phyloP scores from a whole-genome alignment of 37 sponge, comb jelly and placozoan species.

The Halichondria panicea region DNA sequence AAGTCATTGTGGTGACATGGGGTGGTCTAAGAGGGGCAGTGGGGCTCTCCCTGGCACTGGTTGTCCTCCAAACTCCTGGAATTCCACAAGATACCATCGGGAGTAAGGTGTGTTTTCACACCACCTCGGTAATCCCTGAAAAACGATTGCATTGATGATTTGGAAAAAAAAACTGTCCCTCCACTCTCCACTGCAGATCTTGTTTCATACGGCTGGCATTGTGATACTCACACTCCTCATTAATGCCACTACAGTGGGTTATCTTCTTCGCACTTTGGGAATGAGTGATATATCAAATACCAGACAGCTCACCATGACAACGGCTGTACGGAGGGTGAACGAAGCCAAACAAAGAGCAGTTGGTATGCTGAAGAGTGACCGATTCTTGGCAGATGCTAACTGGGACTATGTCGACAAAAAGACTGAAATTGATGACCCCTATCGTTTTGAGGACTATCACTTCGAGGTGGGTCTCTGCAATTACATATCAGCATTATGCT shows the following conservation, averaged over 20 bases:
- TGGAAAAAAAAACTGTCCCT: too few species aligned
- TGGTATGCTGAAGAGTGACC: constrained; percentile 78
- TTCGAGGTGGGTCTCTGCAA: too few species aligned
- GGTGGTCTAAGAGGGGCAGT: constrained; percentile 94
- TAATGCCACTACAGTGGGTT: constrained; percentile 84
- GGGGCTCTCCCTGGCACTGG: constrained; percentile 85
- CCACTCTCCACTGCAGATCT: too few species aligned
- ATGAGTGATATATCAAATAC: constrained; percentile 84
- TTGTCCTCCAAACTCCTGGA: constrained; percentile 68
- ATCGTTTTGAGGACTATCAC: constrained; percentile 19
- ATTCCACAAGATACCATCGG: constrained; percentile 57
- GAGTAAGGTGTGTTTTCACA: constrained; percentile 42
- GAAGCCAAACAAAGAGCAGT: constrained; percentile 69
- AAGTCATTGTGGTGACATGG: constrained; percentile 79
- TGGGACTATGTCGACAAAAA: constrained; percentile 87
- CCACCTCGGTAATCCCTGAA: neutral
- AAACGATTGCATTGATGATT: too few species aligned
- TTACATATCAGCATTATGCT: too few species aligned
- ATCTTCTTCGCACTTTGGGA: constrained; percentile 73
- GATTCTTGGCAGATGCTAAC: constrained; percentile 81
- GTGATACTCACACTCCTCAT: constrained; percentile 84
- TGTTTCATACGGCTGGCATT: constrained; percentile 91
- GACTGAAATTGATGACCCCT: constrained; percentile 67
- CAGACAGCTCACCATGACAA: constrained; percentile 61
- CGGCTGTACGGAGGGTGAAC: constrained; percentile 60